A percentile compares a stretch with the other conserved stretches of the same genome.
These are phyloP conservation scores for Plagodis dolabraria DNA, from an alignment of 2,888 invertebrate genomes.

Conservation along the genomic window DNA sequence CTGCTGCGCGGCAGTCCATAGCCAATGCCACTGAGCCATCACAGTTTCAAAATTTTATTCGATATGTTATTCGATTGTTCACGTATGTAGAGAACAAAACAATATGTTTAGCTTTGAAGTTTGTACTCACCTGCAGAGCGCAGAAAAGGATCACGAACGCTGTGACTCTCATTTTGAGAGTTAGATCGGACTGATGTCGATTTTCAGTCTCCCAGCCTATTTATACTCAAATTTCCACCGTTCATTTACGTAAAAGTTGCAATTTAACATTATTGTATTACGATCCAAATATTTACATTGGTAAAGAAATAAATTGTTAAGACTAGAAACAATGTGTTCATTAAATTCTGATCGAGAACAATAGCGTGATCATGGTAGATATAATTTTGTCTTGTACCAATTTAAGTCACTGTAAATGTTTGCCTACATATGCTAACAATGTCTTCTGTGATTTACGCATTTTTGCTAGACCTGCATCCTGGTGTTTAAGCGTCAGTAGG, in stretches of 20 bases:
- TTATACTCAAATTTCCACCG: constrained; percentile 58
- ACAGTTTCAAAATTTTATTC: too few species aligned
- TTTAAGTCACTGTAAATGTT: neutral
- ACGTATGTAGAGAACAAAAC: too few species aligned
- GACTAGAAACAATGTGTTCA: constrained; percentile 52
- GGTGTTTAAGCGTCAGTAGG: too few species aligned
- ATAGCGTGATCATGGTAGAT: constrained; percentile 54
- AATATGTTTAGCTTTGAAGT: too few species aligned
- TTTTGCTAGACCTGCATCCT: too few species aligned
- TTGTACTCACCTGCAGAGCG: constrained; percentile 70
- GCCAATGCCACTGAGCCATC: too few species aligned
- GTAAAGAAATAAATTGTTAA: constrained; percentile 47
- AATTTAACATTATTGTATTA: constrained; percentile 40
- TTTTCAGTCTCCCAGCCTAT: constrained; percentile 44
- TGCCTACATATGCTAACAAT: neutral
- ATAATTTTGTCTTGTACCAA: constrained; percentile 14
- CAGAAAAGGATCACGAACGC: constrained; percentile 80
- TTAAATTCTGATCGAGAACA: constrained; percentile 57
- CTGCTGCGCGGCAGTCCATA: too few species aligned
- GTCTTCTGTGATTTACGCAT: too few species aligned
- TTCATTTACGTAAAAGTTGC: constrained; percentile 43
- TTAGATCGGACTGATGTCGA: constrained; percentile 73
- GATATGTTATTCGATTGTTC: too few species aligned
- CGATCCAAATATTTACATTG: constrained; percentile 54
- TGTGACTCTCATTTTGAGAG: constrained; percentile 78